Base-by-base conservation (phyloP, 2,797 vertebrate genomes). In the Arctocebus calabarensis region DNA sequence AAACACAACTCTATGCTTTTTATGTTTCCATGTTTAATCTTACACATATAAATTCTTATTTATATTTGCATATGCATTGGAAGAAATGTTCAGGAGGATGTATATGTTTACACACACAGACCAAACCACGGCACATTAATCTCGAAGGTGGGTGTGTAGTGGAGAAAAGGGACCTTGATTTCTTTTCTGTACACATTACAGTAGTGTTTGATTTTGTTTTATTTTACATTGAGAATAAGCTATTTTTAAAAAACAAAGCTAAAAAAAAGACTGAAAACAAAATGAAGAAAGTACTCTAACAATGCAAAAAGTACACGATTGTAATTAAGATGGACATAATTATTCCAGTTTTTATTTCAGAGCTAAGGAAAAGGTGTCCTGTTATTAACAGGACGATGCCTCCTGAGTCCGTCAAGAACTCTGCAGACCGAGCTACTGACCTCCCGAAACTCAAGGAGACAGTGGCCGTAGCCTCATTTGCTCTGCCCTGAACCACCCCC, bases 21-120 rank as follows among this genome's bases (percentile, higher is more conserved):
- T 84, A 57, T 48, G 29, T 25, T 88, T 90, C 66, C 84, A 68
- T 64, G 88, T 92, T 88, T 89, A 86, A 90, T 77, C 25, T 34
- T 75, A 64, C 4, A 75, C 55, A 59, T 74, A 75, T 52, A 91
- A 82, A 89, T 78, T 43, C 74, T 94, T 92, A 84, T 92, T 95
- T 96, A 79, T 62, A 91, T 95, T 96, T 96, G 40, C 74, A 84
- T 73, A 94, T 74, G 13, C 19, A 43, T 29, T 77, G 22, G 34
- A 13, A 71, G 55, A 70, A 91, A 79, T 48, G 29, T 57, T 86
- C 43, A 62, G 68, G 14, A 90, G 74, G 70, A 81, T n/a, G 88
- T 40, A 52, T 22, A 25, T 27, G 29, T 79, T 57, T 85, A 37
- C 79, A 75, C 10, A 52, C 64, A 52, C 19, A 93, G 34, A 75